Conservation (phyloP, 2,113 vertebrate species). For the Ceyx cyanopectus region DNA sequence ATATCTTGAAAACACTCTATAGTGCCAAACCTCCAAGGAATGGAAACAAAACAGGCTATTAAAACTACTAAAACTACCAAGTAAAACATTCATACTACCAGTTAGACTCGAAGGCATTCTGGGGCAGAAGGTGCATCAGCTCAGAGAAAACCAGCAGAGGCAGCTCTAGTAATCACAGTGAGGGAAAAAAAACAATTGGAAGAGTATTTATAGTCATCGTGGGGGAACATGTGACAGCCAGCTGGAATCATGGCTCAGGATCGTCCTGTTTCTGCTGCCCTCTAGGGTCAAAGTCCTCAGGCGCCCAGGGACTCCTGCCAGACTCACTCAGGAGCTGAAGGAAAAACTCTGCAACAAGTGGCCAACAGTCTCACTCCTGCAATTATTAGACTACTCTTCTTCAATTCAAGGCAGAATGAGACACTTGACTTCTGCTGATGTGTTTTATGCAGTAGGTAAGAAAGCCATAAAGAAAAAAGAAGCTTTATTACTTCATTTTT, state of each 20-base stretch:
- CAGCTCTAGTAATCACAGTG: background rate
- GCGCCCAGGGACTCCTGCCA: background rate
- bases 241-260: background rate
- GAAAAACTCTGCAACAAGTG: background rate
- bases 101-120: conserved; percentile 60
- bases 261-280: conserved; percentile 14
- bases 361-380: background rate
- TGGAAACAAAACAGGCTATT: background rate
- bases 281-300: conserved; percentile 33
- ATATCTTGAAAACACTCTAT: background rate
- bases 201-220: conserved; percentile 62
- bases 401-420: background rate
- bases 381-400: background rate
- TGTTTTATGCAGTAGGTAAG: background rate
- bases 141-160: background rate
- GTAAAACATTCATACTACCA: conserved; percentile 49
- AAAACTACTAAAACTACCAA: background rate
- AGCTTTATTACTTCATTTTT: too few relatives aligned
- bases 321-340: background rate
- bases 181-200: conserved; percentile 35
- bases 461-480: background rate
- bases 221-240: conserved; percentile 27
- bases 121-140: background rate
- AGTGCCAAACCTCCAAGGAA: background rate
- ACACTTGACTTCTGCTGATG: background rate